Conservation (phyloP, 2,888 invertebrate species). For the Laothoe populi region DNA sequence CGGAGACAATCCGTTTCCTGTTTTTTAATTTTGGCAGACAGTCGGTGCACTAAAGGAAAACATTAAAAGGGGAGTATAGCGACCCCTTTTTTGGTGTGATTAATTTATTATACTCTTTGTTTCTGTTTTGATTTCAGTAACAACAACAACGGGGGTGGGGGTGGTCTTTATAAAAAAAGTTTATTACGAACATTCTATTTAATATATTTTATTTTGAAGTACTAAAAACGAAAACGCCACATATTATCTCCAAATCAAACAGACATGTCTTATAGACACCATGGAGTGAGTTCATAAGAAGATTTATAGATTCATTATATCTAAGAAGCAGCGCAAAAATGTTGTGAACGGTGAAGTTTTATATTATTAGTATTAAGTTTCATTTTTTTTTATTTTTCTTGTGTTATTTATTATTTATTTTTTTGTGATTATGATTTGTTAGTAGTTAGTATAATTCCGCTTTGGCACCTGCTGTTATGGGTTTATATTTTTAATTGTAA, state of each 20-base stretch:
- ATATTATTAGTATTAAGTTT: too few relatives aligned
- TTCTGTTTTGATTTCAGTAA: conserved; percentile 76
- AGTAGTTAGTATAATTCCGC: too few relatives aligned
- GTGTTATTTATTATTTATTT: too few relatives aligned
- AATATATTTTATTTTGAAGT: neutral
- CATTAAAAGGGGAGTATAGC: conserved; percentile 72
- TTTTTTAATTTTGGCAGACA: conserved; percentile 81
- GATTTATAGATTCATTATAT: conserved; percentile 10
- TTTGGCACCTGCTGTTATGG: too few relatives aligned
- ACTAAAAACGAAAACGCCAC: too few relatives aligned
- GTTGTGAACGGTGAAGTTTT: too few relatives aligned
- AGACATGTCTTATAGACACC: neutral
- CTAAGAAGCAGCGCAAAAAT: too few relatives aligned
- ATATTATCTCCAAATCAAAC: too few relatives aligned
- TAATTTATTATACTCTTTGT: conserved; percentile 83
- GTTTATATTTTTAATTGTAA: too few relatives aligned
- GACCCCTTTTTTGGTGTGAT: conserved; percentile 78
- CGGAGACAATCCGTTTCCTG: conserved; percentile 71
- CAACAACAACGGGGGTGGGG: conserved; percentile 48
- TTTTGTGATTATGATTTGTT: too few relatives aligned
- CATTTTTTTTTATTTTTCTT: too few relatives aligned
- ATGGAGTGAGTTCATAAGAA: neutral
- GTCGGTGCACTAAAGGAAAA: conserved; percentile 81
- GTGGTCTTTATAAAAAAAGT: conserved; percentile 28
- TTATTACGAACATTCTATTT: neutral